A percentile compares a stretch with the other conserved stretches of the same genome.
These are phyloP conservation scores for Platorchestia sp. DNA, from an alignment of 1,140 invertebrate genomes.

Conservation along the genomic window DNA sequence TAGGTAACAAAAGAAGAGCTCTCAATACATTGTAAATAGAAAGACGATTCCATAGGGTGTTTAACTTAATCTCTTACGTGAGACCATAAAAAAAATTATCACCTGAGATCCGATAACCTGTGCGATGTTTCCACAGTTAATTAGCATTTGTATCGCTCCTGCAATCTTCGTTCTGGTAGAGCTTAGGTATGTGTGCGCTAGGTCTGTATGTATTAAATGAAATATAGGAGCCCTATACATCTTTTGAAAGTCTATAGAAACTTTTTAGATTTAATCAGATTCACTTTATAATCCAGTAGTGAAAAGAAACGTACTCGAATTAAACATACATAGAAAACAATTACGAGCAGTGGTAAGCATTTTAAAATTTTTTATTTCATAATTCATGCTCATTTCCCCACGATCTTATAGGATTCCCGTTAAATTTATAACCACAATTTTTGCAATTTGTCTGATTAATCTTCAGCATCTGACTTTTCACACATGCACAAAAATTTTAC, in stretches of 20 bases:
- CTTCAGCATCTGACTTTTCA: not conserved
- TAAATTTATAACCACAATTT: not conserved
- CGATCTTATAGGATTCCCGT: not conserved
- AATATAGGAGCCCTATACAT: not conserved
- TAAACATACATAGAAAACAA: too few species aligned
- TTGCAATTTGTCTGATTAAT: not conserved
- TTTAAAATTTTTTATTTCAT: too few species aligned
- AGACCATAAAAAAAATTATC: not conserved
- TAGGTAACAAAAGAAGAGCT: not conserved
- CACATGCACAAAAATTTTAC: not conserved
- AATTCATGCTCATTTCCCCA: not conserved
- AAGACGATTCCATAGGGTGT: not conserved
- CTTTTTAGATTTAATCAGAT: too few species aligned
- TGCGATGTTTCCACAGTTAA: not conserved
- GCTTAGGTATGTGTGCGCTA: not conserved
- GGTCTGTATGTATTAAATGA: not conserved
- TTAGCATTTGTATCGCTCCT: not conserved
- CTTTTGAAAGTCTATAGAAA: too few species aligned
- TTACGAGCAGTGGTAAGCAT: too few species aligned
- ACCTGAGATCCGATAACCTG: not conserved
- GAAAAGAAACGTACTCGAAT: too few species aligned
- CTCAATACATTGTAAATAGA: not conserved
- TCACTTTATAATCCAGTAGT: too few species aligned
- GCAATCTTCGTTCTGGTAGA: not conserved
- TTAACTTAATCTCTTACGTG: not conserved